Conservation (phyloP, 2,113 vertebrate genomes). For the Porphyrio hochstetteri region DNA sequence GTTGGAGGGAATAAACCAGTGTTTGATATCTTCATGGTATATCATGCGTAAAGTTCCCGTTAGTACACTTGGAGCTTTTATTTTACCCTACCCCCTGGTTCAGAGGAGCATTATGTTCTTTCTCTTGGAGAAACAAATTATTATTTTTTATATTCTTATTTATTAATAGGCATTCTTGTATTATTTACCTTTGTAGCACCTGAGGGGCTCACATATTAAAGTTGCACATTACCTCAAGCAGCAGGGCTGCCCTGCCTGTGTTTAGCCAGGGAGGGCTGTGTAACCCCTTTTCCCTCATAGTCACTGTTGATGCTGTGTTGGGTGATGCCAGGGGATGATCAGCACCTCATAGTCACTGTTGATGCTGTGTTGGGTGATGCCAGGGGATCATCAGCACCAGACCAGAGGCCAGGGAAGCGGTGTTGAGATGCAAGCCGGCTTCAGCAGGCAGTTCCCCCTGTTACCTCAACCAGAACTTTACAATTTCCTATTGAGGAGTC, state of each 20-base stretch:
- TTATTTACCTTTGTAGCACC: neutral
- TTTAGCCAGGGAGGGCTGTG: accelerated
- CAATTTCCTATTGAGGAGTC: constrained; percentile 56
- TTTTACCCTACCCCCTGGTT: neutral
- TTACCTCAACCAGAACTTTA: constrained; percentile 65
- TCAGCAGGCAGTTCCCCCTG: neutral
- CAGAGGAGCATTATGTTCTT: neutral
- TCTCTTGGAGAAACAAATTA: neutral
- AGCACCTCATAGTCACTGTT: neutral
- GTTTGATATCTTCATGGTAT: neutral
- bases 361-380: neutral
- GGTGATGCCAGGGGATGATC: neutral
- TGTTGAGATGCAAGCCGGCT: neutral
- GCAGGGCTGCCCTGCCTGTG: neutral
- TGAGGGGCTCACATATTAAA: neutral
- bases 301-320: neutral
- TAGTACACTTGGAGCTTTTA: neutral
- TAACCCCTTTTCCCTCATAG: neutral
- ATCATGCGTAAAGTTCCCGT: accelerated
- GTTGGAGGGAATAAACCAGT: neutral
- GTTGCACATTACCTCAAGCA: neutral
- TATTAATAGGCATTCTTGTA: neutral
- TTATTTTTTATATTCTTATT: neutral
- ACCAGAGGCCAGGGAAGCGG: neutral
- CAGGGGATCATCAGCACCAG: neutral